These are phyloP conservation scores for Chanos chanos DNA, from an alignment of 2,797 vertebrate genomes.

Conservation along the genomic window DNA sequence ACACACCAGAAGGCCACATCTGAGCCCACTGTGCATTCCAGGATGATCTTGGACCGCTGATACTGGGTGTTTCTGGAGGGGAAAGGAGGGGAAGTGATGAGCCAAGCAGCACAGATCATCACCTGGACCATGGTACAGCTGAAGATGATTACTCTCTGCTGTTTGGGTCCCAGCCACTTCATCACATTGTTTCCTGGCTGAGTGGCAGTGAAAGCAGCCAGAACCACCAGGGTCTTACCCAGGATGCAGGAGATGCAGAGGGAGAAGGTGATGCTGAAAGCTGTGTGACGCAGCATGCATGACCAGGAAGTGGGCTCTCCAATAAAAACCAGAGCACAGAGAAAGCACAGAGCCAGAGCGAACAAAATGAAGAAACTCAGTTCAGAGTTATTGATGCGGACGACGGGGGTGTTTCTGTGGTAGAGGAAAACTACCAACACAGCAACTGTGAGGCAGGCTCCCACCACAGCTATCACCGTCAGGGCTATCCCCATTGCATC, in stretches of 20 bases:
- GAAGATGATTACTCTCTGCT: conserved; percentile 68
- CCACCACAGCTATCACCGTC: conserved; percentile 57
- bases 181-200: conserved; percentile 69
- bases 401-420: conserved; percentile 63
- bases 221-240: conserved; percentile 70
- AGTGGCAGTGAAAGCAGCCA: conserved; percentile 70
- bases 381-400: conserved; percentile 71
- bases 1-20: conserved; percentile 70
- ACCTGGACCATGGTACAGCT: conserved; percentile 65
- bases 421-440: conserved; percentile 61
- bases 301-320: conserved; percentile 72
- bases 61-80: conserved; percentile 62
- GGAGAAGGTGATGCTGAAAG: conserved; percentile 72
- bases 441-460: conserved; percentile 58
- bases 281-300: conserved; percentile 71
- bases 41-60: conserved; percentile 64
- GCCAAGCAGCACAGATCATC: conserved; percentile 64
- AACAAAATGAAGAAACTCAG: conserved; percentile 71
- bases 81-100: conserved; percentile 58
- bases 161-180: conserved; percentile 69
- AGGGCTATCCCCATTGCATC: conserved; percentile 65
- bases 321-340: conserved; percentile 68
- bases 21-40: conserved; percentile 73
- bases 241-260: conserved; percentile 73
- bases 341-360: conserved; percentile 64